These are phyloP conservation scores for Macaca nemestrina DNA, from an alignment of 2,113 vertebrate species.

Conservation along the genomic window DNA sequence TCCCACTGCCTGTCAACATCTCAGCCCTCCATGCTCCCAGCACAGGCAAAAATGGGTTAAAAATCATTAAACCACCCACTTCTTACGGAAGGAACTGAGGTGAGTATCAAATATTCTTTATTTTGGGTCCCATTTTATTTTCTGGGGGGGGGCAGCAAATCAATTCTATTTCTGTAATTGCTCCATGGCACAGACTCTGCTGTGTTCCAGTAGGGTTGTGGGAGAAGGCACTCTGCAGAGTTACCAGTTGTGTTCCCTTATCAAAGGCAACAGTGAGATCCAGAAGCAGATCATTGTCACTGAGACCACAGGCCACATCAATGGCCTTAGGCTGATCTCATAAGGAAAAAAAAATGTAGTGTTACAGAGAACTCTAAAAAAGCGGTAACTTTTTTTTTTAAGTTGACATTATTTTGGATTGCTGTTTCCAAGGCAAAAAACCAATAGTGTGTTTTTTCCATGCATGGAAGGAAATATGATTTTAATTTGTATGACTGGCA, in stretches of 20 bases:
- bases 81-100: neutral
- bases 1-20: neutral
- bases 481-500: neutral
- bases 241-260: conserved; percentile 34
- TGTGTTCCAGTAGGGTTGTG: neutral
- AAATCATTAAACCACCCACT: neutral
- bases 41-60: neutral
- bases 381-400: neutral
- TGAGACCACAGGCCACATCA: neutral
- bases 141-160: conserved; percentile 15
- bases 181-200: neutral
- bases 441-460: neutral
- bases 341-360: neutral
- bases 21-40: neutral
- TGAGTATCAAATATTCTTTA: neutral
- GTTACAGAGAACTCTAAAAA: neutral
- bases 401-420: neutral
- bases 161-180: neutral
- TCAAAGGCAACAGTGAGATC: conserved; percentile 68
- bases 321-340: neutral
- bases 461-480: neutral
- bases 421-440: neutral
- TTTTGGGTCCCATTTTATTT: neutral
- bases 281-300: neutral
- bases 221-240: conserved; percentile 68